Percentiles rank a stretch among this genome's conserved stretches.
phyloP scores from a whole-genome alignment of 2,888 invertebrate genomes.

The Sclerodermus sp. region DNA sequence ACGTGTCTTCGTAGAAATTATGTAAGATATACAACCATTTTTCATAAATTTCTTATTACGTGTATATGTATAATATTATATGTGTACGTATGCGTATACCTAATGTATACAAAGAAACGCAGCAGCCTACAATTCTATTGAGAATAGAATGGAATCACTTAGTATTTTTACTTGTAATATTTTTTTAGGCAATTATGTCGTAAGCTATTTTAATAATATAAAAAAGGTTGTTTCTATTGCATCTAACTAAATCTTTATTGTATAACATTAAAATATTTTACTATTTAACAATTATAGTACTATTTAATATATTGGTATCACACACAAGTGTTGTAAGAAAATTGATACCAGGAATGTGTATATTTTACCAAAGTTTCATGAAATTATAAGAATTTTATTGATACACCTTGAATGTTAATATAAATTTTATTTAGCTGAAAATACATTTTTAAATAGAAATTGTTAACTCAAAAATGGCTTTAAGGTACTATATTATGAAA shows the following conservation, averaged over 20 bases:
- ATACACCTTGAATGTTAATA: constrained; percentile 30
- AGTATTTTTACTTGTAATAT: no score
- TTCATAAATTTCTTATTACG: no score
- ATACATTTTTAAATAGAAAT: constrained; percentile 28
- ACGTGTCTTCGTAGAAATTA: constrained; percentile 27
- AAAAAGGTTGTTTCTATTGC: constrained; percentile 29
- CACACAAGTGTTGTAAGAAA: constrained; percentile 8
- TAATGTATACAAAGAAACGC: constrained; percentile 8
- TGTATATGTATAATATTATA: no score
- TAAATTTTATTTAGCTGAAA: constrained; percentile 1
- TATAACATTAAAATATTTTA: constrained; percentile 13
- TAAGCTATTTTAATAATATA: constrained; percentile 1
- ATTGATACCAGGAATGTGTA: constrained; percentile 24
- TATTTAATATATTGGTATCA: no score
- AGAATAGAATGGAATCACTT: no score
- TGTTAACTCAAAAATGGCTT: no score
- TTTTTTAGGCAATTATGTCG: neutral
- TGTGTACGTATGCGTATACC: no score
- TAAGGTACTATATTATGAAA: no score
- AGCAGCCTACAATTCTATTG: no score
- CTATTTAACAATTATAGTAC: constrained; percentile 5
- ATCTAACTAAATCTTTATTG: constrained; percentile 27
- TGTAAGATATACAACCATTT: no score
- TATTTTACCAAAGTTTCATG: constrained; percentile 49
- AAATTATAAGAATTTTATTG: constrained; percentile 34